Conservation (phyloP, 92 coral and sea anemone species). For the Heteractis magnifica region DNA sequence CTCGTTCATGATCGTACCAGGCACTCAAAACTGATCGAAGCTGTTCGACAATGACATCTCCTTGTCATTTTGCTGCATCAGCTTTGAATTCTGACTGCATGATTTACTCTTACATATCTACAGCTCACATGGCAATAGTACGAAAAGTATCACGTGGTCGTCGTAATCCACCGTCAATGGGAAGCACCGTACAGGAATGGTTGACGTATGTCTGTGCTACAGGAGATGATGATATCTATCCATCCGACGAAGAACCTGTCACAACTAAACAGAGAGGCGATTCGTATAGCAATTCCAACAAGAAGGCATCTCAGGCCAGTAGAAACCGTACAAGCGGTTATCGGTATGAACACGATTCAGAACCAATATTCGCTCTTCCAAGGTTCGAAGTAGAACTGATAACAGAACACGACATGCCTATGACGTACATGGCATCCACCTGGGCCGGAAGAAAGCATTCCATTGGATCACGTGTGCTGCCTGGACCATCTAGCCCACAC, state of each 20-base stretch:
- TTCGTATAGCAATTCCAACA: constrained; percentile 17
- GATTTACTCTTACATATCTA: background rate
- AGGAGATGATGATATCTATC: constrained; percentile 73
- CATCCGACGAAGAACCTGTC: constrained; percentile 51
- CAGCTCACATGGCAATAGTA: constrained; percentile 82
- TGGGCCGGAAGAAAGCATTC: constrained; percentile 70
- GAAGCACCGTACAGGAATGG: constrained; percentile 97
- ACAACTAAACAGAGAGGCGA: constrained; percentile 24
- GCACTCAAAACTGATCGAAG: too few species aligned
- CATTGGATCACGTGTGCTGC: constrained; percentile 43
- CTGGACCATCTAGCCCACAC: constrained; percentile 90
- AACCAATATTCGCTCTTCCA: constrained; percentile 90
- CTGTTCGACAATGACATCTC: too few species aligned
- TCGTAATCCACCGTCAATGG: constrained; percentile 98
- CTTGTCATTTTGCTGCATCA: background rate
- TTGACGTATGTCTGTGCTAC: constrained; percentile 93
- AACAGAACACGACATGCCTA: constrained; percentile 96
- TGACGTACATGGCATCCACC: constrained; percentile 70
- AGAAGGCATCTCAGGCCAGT: constrained; percentile 13
- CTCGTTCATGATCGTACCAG: too few species aligned
- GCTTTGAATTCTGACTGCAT: background rate
- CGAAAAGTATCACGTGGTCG: constrained; percentile 95
- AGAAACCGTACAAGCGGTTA: constrained; percentile 61
- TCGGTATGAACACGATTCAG: constrained; percentile 97
- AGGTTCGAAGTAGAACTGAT: constrained; percentile 80